Evolutionary conservation across 2,888 invertebrate genomes (phyloP).

Genomic region (Synergus itoensis): DNA sequence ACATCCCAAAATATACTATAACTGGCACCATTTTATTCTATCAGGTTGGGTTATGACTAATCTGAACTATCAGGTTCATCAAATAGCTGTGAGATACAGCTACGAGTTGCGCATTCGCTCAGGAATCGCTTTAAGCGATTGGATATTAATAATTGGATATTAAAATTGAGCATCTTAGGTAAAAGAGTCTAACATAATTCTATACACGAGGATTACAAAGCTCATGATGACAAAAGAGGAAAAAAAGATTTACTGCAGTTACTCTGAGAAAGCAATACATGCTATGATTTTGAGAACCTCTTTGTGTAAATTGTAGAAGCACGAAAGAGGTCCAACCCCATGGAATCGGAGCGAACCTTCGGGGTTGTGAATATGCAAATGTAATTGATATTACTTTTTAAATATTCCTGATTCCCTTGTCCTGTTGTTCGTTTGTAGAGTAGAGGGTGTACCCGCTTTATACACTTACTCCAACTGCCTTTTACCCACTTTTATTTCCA

Average conservation of each 20-base stretch:
- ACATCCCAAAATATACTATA: too few relatives aligned
- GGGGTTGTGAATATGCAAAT: constrained; percentile 73
- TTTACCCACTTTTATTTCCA: constrained; percentile 73
- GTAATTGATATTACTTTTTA: constrained; percentile 78
- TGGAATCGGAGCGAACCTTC: constrained; percentile 42
- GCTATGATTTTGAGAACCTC: background rate
- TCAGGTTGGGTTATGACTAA: too few relatives aligned
- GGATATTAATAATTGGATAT: too few relatives aligned
- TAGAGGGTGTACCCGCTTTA: constrained; percentile 63
- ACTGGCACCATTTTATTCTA: too few relatives aligned
- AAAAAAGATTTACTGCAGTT: constrained; percentile 10
- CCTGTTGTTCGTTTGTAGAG: constrained; percentile 70
- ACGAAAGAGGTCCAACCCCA: constrained; percentile 30
- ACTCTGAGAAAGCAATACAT: constrained; percentile 42
- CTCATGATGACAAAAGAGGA: too few relatives aligned
- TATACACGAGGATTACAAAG: too few relatives aligned
- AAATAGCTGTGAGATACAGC: too few relatives aligned
- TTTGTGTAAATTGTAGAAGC: constrained; percentile 3
- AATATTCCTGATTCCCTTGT: constrained; percentile 74
- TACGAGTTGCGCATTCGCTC: too few relatives aligned
- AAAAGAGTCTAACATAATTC: too few relatives aligned
- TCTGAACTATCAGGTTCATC: too few relatives aligned
- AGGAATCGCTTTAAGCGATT: too few relatives aligned
- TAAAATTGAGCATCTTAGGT: too few relatives aligned
- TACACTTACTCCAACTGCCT: constrained; percentile 74